Percentiles rank a stretch among this genome's conserved stretches.
Conservation (phyloP, 1,140 invertebrate genomes). For the Diabrotica undecimpunctata region DNA sequence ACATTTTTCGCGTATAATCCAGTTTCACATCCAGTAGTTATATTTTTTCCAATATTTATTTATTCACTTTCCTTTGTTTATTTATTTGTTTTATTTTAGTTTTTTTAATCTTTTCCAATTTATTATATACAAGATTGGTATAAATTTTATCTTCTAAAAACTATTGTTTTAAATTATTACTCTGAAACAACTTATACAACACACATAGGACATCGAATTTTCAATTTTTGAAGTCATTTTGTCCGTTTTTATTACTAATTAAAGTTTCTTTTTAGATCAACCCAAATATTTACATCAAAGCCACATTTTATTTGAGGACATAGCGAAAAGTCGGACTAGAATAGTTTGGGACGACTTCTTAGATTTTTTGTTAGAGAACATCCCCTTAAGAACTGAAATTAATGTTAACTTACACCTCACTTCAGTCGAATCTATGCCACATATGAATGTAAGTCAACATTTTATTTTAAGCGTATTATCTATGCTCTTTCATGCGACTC, state of each 20-base stretch:
- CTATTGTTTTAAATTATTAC: background rate
- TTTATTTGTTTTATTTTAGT: too few species aligned
- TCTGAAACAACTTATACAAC: too few species aligned
- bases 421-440: conserved; percentile 29
- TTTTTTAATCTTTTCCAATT: too few species aligned
- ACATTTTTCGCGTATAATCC: too few species aligned
- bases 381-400: conserved; percentile 16
- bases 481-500: too few species aligned
- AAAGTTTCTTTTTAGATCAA: conserved; percentile 24
- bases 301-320: conserved; percentile 32
- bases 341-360: conserved; percentile 40
- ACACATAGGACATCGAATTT: background rate
- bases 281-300: conserved; percentile 27
- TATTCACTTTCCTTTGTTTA: too few species aligned
- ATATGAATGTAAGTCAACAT: conserved; percentile 32
- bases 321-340: conserved; percentile 22
- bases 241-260: background rate
- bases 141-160: background rate
- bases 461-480: too few species aligned
- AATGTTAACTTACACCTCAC: conserved; percentile 24
- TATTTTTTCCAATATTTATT: too few species aligned
- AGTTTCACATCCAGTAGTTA: too few species aligned
- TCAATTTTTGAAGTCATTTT: background rate
- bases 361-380: conserved; percentile 35
- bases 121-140: background rate